phyloP scores from a whole-genome alignment of 2,797 vertebrate species.

The Synaphobranchus kaupii region DNA sequence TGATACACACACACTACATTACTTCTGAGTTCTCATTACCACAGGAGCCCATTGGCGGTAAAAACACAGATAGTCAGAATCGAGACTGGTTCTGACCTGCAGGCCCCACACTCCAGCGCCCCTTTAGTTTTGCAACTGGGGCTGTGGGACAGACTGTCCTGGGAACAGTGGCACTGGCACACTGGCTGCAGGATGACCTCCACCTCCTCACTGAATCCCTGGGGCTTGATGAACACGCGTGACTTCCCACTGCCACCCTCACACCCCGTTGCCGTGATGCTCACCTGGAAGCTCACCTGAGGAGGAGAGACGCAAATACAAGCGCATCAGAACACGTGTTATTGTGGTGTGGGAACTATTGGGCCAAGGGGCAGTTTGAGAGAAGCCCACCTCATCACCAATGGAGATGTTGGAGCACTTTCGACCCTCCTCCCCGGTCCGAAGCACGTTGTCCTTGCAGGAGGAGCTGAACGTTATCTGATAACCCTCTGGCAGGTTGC shows the following conservation, averaged over 20 bases:
- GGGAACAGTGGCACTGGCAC: constrained; percentile 50
- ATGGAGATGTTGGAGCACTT: constrained; percentile 46
- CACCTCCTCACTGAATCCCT: constrained; percentile 43
- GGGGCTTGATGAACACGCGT: constrained; percentile 47
- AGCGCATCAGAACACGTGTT: neutral
- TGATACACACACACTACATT: neutral
- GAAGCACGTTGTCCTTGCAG: constrained; percentile 41
- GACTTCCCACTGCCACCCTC: constrained; percentile 35
- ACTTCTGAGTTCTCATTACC: neutral
- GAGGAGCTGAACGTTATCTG: constrained; percentile 44
- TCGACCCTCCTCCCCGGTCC: constrained; percentile 28
- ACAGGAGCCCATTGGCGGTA: neutral
- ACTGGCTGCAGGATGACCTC: constrained; percentile 30
- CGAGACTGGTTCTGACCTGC: constrained; percentile 42
- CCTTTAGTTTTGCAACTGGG: constrained; percentile 53
- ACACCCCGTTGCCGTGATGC: constrained; percentile 40
- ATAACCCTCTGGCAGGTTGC: constrained; percentile 40
- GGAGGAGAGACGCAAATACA: neutral
- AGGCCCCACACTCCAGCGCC: constrained; percentile 44
- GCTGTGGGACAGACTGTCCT: constrained; percentile 44
- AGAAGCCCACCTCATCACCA: constrained; percentile 39
- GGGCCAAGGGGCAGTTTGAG: neutral
- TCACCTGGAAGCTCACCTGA: constrained; percentile 51
- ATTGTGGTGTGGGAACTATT: neutral
- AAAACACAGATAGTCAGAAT: neutral